These are phyloP conservation scores for Saccostrea cuccullata DNA, from an alignment of 1,140 invertebrate genomes.

Conservation along the genomic window DNA sequence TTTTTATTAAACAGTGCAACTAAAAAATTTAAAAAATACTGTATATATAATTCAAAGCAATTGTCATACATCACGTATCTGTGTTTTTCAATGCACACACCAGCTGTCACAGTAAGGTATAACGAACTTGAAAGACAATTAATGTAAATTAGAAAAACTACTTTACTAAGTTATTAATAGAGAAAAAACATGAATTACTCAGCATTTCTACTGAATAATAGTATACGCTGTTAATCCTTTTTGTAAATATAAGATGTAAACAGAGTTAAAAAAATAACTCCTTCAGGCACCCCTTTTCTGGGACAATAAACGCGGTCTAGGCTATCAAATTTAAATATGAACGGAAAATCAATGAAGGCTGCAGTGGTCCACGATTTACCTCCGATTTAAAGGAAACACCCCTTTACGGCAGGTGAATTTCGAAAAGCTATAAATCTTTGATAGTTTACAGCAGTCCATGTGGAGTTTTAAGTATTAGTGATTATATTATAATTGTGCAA, in stretches of 20 bases:
- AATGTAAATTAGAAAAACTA: not conserved
- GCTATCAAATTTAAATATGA: conserved; percentile 32
- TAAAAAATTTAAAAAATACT: too few species aligned
- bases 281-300: not conserved
- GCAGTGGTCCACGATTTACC: not conserved
- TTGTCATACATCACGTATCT: not conserved
- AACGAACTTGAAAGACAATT: not conserved
- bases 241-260: not conserved
- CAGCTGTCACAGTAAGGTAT: not conserved
- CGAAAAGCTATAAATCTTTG: not conserved
- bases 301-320: not conserved
- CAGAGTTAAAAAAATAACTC: not conserved
- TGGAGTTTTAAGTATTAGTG: not conserved
- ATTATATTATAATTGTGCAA: not conserved
- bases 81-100: not conserved
- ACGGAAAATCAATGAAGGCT: conserved; percentile 13
- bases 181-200: not conserved
- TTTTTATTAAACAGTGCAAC: too few species aligned
- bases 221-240: not conserved
- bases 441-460: not conserved
- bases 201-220: not conserved
- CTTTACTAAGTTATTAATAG: conserved; percentile 17
- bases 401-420: not conserved
- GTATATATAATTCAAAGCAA: too few species aligned
- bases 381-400: conserved; percentile 1